phyloP scores from a whole-genome alignment of 1,140 invertebrate genomes.

The Drosophila mayri region DNA sequence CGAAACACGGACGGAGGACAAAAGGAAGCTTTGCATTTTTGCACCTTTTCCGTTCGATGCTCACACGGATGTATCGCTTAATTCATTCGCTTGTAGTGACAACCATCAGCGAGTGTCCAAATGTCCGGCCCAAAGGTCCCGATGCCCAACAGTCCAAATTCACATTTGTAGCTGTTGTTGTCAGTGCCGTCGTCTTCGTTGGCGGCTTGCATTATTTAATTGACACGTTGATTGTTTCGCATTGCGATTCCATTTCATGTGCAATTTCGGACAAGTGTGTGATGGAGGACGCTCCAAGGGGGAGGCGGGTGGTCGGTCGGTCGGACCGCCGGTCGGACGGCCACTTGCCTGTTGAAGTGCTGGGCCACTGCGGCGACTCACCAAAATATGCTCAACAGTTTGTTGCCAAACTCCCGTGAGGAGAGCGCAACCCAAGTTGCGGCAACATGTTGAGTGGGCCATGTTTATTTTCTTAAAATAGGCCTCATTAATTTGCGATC shows the following conservation, averaged over 20 bases:
- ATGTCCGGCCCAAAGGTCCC: constrained; percentile 4
- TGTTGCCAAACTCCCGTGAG: constrained; percentile 45
- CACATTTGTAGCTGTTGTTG: constrained; percentile 4
- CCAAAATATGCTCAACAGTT: constrained; percentile 76
- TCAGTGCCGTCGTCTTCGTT: constrained; percentile 25
- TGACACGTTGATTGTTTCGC: constrained; percentile 78
- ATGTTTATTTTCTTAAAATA: not conserved
- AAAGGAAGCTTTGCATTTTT: constrained; percentile 55
- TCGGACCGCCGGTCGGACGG: constrained; percentile 12
- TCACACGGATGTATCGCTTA: constrained; percentile 25
- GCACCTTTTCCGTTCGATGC: constrained; percentile 36
- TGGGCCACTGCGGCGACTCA: constrained; percentile 65
- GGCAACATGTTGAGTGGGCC: constrained; percentile 44
- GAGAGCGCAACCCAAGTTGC: constrained; percentile 24
- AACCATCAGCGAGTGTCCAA: constrained; percentile 8
- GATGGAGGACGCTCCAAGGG: constrained; percentile 8
- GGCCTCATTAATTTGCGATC: not conserved
- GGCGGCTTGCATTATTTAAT: constrained; percentile 71
- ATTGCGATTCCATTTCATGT: constrained; percentile 67
- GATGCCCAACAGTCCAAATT: not conserved
- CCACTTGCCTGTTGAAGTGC: constrained; percentile 72
- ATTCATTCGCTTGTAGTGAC: constrained; percentile 31
- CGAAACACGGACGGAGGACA: constrained; percentile 23
- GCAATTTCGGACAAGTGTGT: constrained; percentile 57
- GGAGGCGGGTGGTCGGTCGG: not conserved